Base-by-base conservation (phyloP, 2,797 vertebrate species). In the Gymnodraco acuticeps region DNA sequence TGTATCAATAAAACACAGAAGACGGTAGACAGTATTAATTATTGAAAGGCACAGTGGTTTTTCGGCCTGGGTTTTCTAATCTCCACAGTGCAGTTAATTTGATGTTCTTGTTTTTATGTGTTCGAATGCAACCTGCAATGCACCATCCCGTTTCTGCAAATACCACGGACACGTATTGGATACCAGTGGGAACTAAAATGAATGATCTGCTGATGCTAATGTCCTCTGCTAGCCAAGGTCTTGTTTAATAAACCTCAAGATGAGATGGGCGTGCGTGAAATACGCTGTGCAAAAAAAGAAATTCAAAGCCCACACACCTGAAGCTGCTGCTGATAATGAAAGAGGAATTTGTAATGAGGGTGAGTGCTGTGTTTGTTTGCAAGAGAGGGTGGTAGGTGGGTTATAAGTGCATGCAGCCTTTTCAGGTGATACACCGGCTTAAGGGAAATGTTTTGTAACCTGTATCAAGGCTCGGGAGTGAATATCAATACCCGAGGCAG, bases 241-340 rank as follows among this genome's bases (percentile, higher is more conserved):
- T 64, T 76, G 87, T 73, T 77, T 91, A 90, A 94, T 95, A 93
- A 94, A 88, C 79, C 84, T 87, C 80, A 68, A 80, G 84, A 92
- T 66, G 81, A 88, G 89, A 85, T 27, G 47, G 64, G 61, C 61
- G 68, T 76, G 87, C 48, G 70, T 85, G 81, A 89, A 88, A 87
- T 88, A 85, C 87, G 80, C 70, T 66, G 84, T 27, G 27, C 23
- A 23, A 23, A 2, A 23, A 23, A 23, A 23, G 2, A 87, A 43
- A 78, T 83, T 84, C 71, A 68, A 56, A 70, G 83, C 82, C 80
- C 92, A 86, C 88, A 90, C 91, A 91, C 88, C 89, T 92, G 89
- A 90, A 87, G 86, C 82, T 68, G 79, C 43, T 13, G 75, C 80
- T 64, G 73, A 81, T 89, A 90, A 93, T 89, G 82, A 76, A 80